Evolutionary conservation across 1,140 invertebrate species (phyloP).

Genomic region (Euura saliciscinereae): DNA sequence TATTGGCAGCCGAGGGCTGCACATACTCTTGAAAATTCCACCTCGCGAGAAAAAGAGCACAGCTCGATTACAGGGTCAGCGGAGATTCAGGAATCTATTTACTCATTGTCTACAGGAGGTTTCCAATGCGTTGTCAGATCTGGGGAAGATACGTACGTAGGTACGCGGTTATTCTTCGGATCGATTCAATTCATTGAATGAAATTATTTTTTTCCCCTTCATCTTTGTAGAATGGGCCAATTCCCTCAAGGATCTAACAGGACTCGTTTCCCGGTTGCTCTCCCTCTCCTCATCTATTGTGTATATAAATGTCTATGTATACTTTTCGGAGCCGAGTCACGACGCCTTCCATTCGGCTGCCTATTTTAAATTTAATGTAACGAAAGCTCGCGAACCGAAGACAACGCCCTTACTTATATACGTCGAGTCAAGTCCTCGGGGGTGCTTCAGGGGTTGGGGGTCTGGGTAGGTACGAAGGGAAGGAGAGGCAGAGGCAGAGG

Average conservation of each 20-base stretch:
- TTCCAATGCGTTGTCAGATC: too few species aligned
- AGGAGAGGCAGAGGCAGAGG: constrained; percentile 10
- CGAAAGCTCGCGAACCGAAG: constrained; percentile 42
- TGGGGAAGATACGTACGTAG: too few species aligned
- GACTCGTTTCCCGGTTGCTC: constrained; percentile 14
- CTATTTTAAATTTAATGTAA: constrained; percentile 7
- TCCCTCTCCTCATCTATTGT: not conserved
- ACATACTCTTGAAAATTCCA: too few species aligned
- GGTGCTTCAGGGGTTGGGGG: constrained; percentile 14
- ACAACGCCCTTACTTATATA: constrained; percentile 62
- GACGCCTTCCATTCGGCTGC: constrained; percentile 2
- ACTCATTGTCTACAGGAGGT: too few species aligned
- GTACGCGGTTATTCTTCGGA: not conserved
- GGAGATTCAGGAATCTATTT: too few species aligned
- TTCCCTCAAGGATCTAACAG: not conserved
- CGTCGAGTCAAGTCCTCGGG: constrained; percentile 30
- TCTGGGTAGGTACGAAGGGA: constrained; percentile 14
- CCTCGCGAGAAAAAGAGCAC: too few species aligned
- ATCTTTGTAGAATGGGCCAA: not conserved
- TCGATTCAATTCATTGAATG: not conserved
- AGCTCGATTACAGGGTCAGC: too few species aligned
- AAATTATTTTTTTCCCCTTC: not conserved
- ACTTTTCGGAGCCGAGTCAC: not conserved
- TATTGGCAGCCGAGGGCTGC: too few species aligned
- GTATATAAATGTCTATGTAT: too few species aligned